Evolutionary conservation across 2,113 vertebrate genomes (phyloP), one percentile per base, ranked within the genome.

Genomic region (Saccopteryx leptura): DNA sequence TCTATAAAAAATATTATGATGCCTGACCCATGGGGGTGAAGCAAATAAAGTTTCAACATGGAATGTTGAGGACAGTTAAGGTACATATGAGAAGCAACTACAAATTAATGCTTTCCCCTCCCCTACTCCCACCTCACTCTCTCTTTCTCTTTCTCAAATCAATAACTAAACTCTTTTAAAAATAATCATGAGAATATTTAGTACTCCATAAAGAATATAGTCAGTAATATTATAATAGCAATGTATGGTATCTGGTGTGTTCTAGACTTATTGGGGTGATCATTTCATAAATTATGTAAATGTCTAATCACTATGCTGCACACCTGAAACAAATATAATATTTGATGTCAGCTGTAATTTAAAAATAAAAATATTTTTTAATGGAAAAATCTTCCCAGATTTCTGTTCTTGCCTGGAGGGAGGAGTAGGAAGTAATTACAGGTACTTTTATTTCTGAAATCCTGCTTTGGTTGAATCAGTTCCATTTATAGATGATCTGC

Each of bases 361-460:
- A 50, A 76, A 66, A 66, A 31, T 28, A 66, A 14, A 66, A 28
- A 54, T 54, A 31, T 31, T 31, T 65, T 60, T 21, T 65, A 66
- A 31, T 66, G 8, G 52, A 84, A 79, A 83, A 68, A 3, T 60
- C 24, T 66, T 56, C 9, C 31, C 7, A 39, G 76, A 52, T 76
- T 81, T 78, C 60, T 71, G 4, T 48, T 48, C 28, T 12, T 24
- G 17, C 26, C 65, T 61, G 18, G 26, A 81, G 33, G 33, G 74
- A 65, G 78, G 14, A 66, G 13, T 13, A 87, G 52, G 26, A 23
- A 74, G 4, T 84, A 65, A 9, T 90, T 76, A 9, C 0, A 46
- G 56, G 28, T 39, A 48, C 15, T 12, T 69, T 39, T 61, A 9
- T 33, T 93, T 90, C 95, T 94, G 24, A 94, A 78, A 24, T 76